Evolutionary conservation across 2,888 invertebrate genomes (phyloP).

Genomic region (Tholera decimalis): DNA sequence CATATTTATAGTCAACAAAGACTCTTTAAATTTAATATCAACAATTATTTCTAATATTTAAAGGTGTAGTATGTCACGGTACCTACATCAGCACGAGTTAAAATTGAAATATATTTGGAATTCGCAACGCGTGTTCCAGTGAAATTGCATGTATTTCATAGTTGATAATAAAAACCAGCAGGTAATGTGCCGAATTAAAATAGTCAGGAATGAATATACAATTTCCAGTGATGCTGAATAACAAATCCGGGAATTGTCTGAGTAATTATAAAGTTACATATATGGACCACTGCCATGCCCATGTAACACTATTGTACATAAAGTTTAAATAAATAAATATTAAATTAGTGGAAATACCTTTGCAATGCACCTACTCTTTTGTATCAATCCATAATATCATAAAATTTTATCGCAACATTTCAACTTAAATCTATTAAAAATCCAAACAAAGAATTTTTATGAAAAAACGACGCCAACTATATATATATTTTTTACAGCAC

Average conservation of each 20-base stretch:
- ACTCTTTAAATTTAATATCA: no score
- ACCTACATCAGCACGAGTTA: no score
- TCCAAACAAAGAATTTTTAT: background rate
- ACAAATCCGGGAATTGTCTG: constrained; percentile 1
- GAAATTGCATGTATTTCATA: background rate
- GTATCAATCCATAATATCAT: background rate
- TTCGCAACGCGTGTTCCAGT: background rate
- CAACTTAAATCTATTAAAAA: background rate
- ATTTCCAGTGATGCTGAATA: constrained; percentile 2
- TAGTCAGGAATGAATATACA: background rate
- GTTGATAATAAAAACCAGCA: background rate
- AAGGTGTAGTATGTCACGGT: no score
- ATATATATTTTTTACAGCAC: background rate
- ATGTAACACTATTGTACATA: no score
- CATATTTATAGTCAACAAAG: no score
- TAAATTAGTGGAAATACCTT: background rate
- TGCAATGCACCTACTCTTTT: background rate
- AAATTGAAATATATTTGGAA: background rate
- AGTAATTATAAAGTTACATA: background rate
- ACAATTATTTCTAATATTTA: no score
- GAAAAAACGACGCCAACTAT: background rate
- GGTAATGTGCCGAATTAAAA: background rate
- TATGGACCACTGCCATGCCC: no score
- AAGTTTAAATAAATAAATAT: no score
- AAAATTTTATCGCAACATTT: background rate